Base-by-base conservation (phyloP, 30 jellyfish, hydroid and myxozoan genomes). In the Nemopilema nomurai region DNA sequence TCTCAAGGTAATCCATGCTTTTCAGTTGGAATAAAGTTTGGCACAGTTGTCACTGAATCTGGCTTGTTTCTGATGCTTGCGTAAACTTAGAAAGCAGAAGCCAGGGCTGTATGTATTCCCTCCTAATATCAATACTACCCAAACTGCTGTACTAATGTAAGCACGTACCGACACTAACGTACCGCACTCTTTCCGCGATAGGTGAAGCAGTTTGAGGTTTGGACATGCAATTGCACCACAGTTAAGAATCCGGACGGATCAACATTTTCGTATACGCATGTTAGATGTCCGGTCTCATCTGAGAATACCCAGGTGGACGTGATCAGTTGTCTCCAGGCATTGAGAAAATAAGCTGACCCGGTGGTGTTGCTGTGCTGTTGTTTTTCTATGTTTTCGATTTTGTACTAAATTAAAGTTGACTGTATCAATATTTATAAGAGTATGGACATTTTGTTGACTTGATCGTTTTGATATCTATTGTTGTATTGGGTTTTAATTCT, bases 201-300 rank as follows among this genome's bases (percentile, higher is more conserved):
- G 92, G 79, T 64, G 7, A 65, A 72, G 25, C 77, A 77, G 62
- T 66, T 71, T n/a, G 92, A 84, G 20, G 83, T 84, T 22, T 84
- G 92, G 92, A 51, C 87, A 18, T 84, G 92, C 75, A 84, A 84
- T 76, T 84, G 92, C 57, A 71, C 87, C 4, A 64, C 92, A 0
- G 76, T 30, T 19, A 32, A 31, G 19, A 28, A 31, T 17, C 50
- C 27, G 9, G 75, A 74, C 73, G 92, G 87, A 16, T 16, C 27
- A 8, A 87, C 87, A 0, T 72, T 57, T 66, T 25, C 87, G 8
- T 84, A 84, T 66, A 63, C 87, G 6, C 92, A 84, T 64, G 84
- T 84, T 76, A 84, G 67, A 33, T 84, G 92, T 74, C 92, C 92
- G 28, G 69, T 84, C 53, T 67, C 78, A 13, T 30, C 28, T 22